phyloP scores from a whole-genome alignment of 2,888 invertebrate genomes.

The Drosophila anomelani region DNA sequence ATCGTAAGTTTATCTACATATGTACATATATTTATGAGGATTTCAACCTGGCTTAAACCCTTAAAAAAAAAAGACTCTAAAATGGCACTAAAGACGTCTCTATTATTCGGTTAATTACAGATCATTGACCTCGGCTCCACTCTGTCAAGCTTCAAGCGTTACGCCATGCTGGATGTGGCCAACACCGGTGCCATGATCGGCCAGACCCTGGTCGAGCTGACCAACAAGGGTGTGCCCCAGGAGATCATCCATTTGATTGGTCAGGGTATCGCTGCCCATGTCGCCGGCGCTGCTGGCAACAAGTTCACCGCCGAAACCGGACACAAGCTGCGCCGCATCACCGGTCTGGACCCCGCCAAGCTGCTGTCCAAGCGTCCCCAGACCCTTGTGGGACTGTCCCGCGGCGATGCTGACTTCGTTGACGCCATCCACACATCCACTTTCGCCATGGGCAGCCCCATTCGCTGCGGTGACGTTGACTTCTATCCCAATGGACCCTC shows the following conservation, averaged over 20 bases:
- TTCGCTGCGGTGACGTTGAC: constrained; percentile 80
- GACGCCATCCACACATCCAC: constrained; percentile 82
- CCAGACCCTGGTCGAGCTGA: constrained; percentile 72
- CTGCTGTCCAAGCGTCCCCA: constrained; percentile 69
- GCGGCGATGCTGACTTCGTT: constrained; percentile 83
- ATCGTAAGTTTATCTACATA: constrained; percentile 64
- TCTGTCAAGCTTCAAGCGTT: constrained; percentile 67
- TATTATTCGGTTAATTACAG: constrained; percentile 10
- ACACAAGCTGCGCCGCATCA: constrained; percentile 81
- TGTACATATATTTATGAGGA: background rate
- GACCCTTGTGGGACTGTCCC: constrained; percentile 72
- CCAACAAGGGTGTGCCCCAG: constrained; percentile 66
- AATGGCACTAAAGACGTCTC: background rate
- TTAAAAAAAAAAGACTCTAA: background rate
- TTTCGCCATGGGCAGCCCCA: constrained; percentile 74
- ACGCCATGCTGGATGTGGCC: constrained; percentile 71
- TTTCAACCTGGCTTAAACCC: background rate
- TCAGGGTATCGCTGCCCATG: constrained; percentile 81
- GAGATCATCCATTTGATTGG: constrained; percentile 81
- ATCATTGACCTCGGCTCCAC: constrained; percentile 79
- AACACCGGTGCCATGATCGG: constrained; percentile 72
- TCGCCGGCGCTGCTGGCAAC: constrained; percentile 82
- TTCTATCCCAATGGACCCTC: constrained; percentile 83
- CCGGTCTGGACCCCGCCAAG: constrained; percentile 82
- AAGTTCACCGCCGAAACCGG: constrained; percentile 76